Percentiles rank a stretch among this genome's conserved stretches.
These are phyloP conservation scores for Drosophila nannoptera DNA, from an alignment of 1,140 invertebrate genomes.

Conservation along the genomic window DNA sequence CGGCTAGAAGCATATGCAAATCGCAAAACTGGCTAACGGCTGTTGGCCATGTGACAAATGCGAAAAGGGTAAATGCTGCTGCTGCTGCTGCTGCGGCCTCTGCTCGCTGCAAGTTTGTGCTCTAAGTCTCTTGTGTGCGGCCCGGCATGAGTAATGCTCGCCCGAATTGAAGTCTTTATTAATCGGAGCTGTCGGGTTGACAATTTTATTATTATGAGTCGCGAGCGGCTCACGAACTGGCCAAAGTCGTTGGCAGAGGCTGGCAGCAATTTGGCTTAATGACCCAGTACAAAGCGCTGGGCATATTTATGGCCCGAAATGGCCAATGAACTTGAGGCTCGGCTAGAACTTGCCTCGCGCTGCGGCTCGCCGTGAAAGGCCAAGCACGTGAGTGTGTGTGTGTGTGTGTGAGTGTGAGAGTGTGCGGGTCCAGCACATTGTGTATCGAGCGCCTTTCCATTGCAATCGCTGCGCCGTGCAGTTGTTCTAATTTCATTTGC, in stretches of 20 bases:
- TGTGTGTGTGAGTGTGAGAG: slow-evolving; percentile 18
- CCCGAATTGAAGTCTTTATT: slow-evolving; percentile 68
- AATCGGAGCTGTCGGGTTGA: slow-evolving; percentile 70
- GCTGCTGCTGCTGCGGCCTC: neutral
- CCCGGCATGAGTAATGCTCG: slow-evolving; percentile 56
- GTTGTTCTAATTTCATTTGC: slow-evolving; percentile 45
- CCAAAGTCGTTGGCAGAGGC: neutral
- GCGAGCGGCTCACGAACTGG: slow-evolving; percentile 42
- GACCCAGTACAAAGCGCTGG: slow-evolving; percentile 33
- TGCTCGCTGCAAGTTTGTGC: slow-evolving; percentile 59
- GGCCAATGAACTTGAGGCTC: slow-evolving; percentile 27
- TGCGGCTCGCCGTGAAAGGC: slow-evolving; percentile 29
- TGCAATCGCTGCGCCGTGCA: slow-evolving; percentile 43
- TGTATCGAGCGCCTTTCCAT: slow-evolving; percentile 36
- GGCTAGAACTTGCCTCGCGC: slow-evolving; percentile 33
- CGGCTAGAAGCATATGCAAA: slow-evolving; percentile 31
- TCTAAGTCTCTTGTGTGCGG: slow-evolving; percentile 40
- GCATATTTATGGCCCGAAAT: slow-evolving; percentile 37
- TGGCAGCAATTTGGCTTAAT: slow-evolving; percentile 40
- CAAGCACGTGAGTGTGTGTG: slow-evolving; percentile 2
- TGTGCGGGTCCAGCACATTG: slow-evolving; percentile 16
- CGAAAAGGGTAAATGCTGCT: slow-evolving; percentile 51
- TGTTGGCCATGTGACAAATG: slow-evolving; percentile 68
- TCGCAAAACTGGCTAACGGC: slow-evolving; percentile 60
- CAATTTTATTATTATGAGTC: slow-evolving; percentile 63